These are phyloP conservation scores for Furcula furcula DNA, from an alignment of 2,888 invertebrate genomes.

Conservation along the genomic window DNA sequence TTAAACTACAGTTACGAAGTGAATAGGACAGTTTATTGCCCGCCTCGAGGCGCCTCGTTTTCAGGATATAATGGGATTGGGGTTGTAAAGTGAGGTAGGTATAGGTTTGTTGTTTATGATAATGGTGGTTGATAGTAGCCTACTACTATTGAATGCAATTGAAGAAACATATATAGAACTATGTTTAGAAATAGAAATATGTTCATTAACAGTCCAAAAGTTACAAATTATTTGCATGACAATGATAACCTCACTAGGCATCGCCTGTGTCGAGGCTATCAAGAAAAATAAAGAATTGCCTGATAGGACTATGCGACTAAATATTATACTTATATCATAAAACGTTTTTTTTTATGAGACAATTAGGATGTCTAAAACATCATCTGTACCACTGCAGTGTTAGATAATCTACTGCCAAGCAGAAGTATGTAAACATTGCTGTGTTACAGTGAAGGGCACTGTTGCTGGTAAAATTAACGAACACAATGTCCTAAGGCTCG, in stretches of 20 bases:
- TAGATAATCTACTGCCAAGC: too few relatives aligned
- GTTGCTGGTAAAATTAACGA: too few relatives aligned
- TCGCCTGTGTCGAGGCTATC: background rate
- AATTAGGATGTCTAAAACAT: too few relatives aligned
- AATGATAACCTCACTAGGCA: background rate
- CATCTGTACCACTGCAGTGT: too few relatives aligned
- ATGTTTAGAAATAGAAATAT: too few relatives aligned
- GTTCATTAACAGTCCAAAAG: background rate
- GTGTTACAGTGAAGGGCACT: too few relatives aligned
- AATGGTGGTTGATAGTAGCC: background rate
- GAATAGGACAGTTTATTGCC: slow-evolving; percentile 71
- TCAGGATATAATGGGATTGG: slow-evolving; percentile 36
- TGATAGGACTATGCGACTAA: too few relatives aligned
- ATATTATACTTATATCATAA: too few relatives aligned
- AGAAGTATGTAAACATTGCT: too few relatives aligned
- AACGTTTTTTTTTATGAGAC: too few relatives aligned
- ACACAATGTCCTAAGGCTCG: too few relatives aligned
- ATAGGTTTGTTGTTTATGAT: background rate
- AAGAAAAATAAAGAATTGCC: too few relatives aligned
- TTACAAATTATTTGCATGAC: background rate
- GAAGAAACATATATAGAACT: background rate
- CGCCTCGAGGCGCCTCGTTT: slow-evolving; percentile 57
- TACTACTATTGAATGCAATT: background rate
- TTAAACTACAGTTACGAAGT: slow-evolving; percentile 71
- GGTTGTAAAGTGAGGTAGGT: slow-evolving; percentile 27